Conservation (phyloP, 2,113 vertebrate genomes). For the Sialia sialis region DNA sequence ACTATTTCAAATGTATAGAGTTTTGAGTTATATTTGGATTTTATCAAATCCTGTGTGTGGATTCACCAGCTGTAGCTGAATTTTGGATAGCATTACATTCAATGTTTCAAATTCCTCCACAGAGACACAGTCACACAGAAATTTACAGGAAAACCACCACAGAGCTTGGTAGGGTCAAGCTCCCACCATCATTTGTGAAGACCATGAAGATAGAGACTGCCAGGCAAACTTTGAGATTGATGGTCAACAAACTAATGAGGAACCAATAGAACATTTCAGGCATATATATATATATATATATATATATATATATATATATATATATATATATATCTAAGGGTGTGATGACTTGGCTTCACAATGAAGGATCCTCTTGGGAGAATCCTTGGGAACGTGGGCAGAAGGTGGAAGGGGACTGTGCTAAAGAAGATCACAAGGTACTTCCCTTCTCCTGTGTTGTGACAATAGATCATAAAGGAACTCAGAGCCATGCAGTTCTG, state of each 20-base stretch:
- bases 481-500: accelerated
- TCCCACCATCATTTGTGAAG: not conserved
- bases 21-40: not conserved
- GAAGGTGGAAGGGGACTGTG: not conserved
- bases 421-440: not conserved
- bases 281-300: not conserved
- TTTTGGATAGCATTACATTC: not conserved
- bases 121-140: not conserved
- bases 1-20: not conserved
- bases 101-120: not conserved
- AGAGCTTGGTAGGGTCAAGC: not conserved
- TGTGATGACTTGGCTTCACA: not conserved
- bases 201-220: not conserved
- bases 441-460: not conserved
- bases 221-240: not conserved
- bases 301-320: no score
- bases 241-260: not conserved
- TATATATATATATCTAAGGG: not conserved
- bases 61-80: not conserved
- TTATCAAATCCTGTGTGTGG: not conserved
- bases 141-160: not conserved
- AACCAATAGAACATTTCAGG: not conserved
- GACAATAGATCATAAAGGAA: not conserved
- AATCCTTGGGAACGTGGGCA: not conserved
- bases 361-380: not conserved